Base-by-base conservation (phyloP, 2,888 invertebrate species). In the Trichacis sp. region DNA sequence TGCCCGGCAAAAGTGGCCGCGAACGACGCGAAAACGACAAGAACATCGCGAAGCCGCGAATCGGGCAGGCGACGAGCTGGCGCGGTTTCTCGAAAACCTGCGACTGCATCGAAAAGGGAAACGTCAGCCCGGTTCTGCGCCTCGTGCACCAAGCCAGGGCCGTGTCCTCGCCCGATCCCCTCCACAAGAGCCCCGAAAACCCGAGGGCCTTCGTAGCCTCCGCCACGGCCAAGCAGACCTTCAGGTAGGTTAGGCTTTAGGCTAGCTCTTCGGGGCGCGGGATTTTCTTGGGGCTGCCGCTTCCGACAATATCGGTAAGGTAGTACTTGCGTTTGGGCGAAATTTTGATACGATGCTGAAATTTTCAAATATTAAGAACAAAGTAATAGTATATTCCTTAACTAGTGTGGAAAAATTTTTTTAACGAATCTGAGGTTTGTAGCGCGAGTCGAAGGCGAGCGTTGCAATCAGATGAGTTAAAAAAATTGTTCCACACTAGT, bases 101-200 rank as follows among this genome's bases (percentile, higher is more conserved):
- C 68, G 81, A 83, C 52, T 83, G 78, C 61, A 81, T 83, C 59
- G 82, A 81, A 54, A 79, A 80, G 55, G 78, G 75, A 15, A 76
- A 80, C 36, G 78, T 74, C 8, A 82, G 82, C 33, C 84, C 83
- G 20, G 77, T 83, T 43, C 71, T 83, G 55, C 72, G 75, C 67
- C 65, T 84, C 49, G 76, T 72, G 36, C 81, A 84, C 64, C 84
- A 84, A 57, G 79, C 85, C 55, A 77, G 85, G 65, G 85, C 86
- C 57, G 83, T 85, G 1, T 86, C 86, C 77, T 86, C 86, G 61
- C 86, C 86, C 54, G 85, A 85, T 78, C 83, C 85, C 64, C 80
- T 85, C 67, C 85, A 85, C 72, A 83, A 81, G 76, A 54, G 30
- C 30, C 70, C 72, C 69, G 83, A 83, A 69, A 79, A 78, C 73